phyloP scores from a whole-genome alignment of 2,888 invertebrate genomes.

The Hirtodrosophila confusa region DNA sequence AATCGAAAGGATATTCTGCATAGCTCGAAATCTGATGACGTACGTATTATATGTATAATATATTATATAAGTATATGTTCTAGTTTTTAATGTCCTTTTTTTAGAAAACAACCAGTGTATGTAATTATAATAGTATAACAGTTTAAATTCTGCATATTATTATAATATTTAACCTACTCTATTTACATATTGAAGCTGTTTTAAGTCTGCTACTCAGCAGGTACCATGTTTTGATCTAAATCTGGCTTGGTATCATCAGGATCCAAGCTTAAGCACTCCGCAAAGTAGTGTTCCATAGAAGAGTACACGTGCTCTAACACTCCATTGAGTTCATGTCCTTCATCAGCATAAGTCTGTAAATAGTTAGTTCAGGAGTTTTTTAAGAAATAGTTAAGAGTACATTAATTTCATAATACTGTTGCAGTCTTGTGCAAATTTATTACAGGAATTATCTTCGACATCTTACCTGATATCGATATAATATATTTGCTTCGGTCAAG shows the following conservation, averaged over 20 bases:
- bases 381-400: not conserved
- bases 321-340: constrained; percentile 93
- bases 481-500: constrained; percentile 93
- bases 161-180: constrained; percentile 50
- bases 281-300: constrained; percentile 96
- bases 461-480: constrained; percentile 95
- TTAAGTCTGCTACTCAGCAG: constrained; percentile 75
- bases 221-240: constrained; percentile 84
- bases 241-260: constrained; percentile 88
- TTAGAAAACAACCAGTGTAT: constrained; percentile 32
- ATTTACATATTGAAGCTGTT: constrained; percentile 48
- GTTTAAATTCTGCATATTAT: constrained; percentile 41
- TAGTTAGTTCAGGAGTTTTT: not conserved
- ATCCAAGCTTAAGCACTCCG: constrained; percentile 95
- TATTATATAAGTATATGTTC: constrained; percentile 23
- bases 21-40: constrained; percentile 30
- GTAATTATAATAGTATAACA: constrained; percentile 41
- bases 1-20: constrained; percentile 9
- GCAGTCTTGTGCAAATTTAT: no score
- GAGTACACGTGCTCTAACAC: constrained; percentile 96
- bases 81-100: constrained; percentile 28
- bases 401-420: not conserved
- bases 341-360: constrained; percentile 94
- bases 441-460: not conserved
- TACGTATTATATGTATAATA: constrained; percentile 32